Base-by-base conservation (phyloP, 2,797 vertebrate genomes). In the Kryptolebias ocellatus region DNA sequence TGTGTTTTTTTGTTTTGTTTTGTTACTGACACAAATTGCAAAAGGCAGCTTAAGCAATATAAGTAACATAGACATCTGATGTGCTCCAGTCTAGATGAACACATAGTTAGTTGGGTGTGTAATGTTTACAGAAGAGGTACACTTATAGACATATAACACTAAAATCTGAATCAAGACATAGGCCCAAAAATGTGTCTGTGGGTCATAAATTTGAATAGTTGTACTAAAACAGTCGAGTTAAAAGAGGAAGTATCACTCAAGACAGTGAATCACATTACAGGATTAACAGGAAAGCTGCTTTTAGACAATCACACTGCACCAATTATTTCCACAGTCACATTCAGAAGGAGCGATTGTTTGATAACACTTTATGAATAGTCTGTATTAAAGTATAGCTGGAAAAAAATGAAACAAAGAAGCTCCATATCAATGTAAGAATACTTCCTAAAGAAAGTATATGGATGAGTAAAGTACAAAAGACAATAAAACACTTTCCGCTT, bases 221-320 rank as follows among this genome's bases (percentile, higher is more conserved):
- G 18, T 12, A 66, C 59, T 68, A 15, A 80, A 70, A 61, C 4
- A 60, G 8, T 31, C 8, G 44, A 31, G 1, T 18, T 58, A 15
- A 71, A 85, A 75, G 52, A 83, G 90, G 90, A 92, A 90, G 77
- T 83, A 50, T 47, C 56, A 75, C 79, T 64, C 78, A 71, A 74
- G 84, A 83, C 76, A 68, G 34, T 90, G 87, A 92, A 62, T 91
- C 87, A 88, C 60, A 76, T 39, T 12, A 37, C 72, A 63, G 64
- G 46, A 76, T 78, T n/a, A 29, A 10, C 0, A 52, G 39, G 14
- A 42, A 16, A 80, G 52, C 27, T 67, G 42, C 34, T 61, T 62
- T 72, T 59, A 72, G 28, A 56, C 4, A 45, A 17, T 42, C 1
- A 58, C 46, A n/a, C 0, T 47, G 16, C 8, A 44, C 0, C 9